Evolutionary conservation across 2,888 invertebrate species (phyloP), one percentile per base, ranked within the genome.

Genomic region (Drosophila ustulata): DNA sequence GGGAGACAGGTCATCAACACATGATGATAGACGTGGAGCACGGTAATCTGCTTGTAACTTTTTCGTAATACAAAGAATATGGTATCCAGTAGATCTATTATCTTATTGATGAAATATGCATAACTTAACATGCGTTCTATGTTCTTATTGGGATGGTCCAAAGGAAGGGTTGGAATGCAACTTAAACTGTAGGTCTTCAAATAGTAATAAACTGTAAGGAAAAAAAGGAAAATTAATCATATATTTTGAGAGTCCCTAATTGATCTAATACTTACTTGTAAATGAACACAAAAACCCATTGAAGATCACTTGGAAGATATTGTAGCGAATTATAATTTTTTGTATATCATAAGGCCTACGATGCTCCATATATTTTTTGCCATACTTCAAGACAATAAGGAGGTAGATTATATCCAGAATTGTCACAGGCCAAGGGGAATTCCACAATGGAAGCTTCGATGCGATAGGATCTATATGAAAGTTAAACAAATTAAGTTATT

Each of bases 21-120:
- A 9, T 66, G 66, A 32, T 66, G 66, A 23, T n/a, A 63, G 6
- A 67, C 39, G 39, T 67, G 67, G 0, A 67, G 56, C 2, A 51
- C 50, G 1, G 66, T 56, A 25, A 67, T 56, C 25, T 67, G 66
- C 5, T 67, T 63, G 26, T 56, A 46, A 6, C 50, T 67, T 56
- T 67, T 67, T n/a, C 66, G 56, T 0, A 67, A 51, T n/a, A 67
- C 56, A 46, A 67, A 56, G 23, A 67, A 63, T 1, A 63, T 11
- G 1, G 63, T 67, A 32, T 67, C 66, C 50, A 63, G n/a, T 4
- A 67, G 63, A 39, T 67, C 66, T 1, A 56, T 9, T 25, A 66
- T 39, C 46, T 66, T 66, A 8, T 63, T 66, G 45, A 66, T n/a
- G n/a, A 23, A 63, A 7, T 56, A 66, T 0, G n/a, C 1, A 45